phyloP scores from a whole-genome alignment of 2,888 invertebrate genomes.

The Lycaena phlaeas region DNA sequence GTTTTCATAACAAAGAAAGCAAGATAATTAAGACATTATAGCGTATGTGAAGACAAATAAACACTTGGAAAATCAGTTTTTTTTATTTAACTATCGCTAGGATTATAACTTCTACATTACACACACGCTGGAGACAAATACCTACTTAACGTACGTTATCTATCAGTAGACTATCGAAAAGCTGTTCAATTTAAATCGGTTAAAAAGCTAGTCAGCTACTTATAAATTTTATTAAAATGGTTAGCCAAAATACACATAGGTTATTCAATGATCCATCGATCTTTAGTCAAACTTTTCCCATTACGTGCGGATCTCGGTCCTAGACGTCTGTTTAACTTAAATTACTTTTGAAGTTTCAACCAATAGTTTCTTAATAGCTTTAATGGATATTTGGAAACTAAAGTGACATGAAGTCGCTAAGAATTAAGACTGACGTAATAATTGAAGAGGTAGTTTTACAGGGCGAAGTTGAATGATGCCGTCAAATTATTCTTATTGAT shows the following conservation, averaged over 20 bases:
- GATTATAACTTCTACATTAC: no score
- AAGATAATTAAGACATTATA: no score
- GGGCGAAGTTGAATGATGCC: neutral
- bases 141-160: no score
- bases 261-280: constrained; percentile 31
- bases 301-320: constrained; percentile 26
- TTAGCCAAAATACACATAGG: constrained; percentile 19
- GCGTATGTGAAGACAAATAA: no score
- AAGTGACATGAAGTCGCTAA: constrained; percentile 9
- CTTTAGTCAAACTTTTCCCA: constrained; percentile 27
- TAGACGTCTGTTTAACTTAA: constrained; percentile 34
- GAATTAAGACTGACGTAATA: constrained; percentile 5
- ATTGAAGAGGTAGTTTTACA: neutral
- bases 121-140: no score
- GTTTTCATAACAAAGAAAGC: no score
- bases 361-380: constrained; percentile 28
- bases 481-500: no score
- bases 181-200: no score
- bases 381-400: constrained; percentile 18
- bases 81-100: no score
- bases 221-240: constrained; percentile 11
- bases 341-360: constrained; percentile 34
- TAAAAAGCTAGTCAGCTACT: neutral
- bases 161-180: no score
- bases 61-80: no score